Base-by-base conservation (phyloP, 2,888 invertebrate genomes). In the Drosophila recens region DNA sequence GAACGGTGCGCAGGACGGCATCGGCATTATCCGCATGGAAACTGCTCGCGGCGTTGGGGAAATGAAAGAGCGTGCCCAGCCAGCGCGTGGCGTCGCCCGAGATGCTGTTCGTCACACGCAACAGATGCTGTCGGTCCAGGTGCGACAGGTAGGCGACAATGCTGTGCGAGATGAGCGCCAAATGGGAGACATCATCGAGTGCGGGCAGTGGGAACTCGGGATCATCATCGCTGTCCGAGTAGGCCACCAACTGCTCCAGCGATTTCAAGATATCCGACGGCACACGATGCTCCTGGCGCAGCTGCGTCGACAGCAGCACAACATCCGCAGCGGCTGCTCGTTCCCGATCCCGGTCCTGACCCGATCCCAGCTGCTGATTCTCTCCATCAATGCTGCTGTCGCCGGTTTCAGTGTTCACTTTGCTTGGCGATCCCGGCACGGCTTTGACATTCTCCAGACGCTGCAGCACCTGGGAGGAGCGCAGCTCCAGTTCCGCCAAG, bases 11-110 rank as follows among this genome's bases (percentile, higher is more conserved):
- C 13, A 98, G 95, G 30, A 98, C 93, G 3, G 98, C 98, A 88
- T 98, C 98, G 38, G 96, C 93, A 75, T 96, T 96, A 83, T 98
- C 98, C 75, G 97, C 96, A 90, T 98, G 97, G 91, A 97, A 98
- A 90, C 96, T 97, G 2, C 97, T 96, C 38, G 96, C 95, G 69
- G 96, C 96, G 87, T 97, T 97, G 70, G 95, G 94, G 91, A 97
- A 95, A 85, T 97, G 96, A 93, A 97, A 97, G 90, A 98, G 94
- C 89, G 97, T 96, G 58, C 97, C 95, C 87, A 98, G 94, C 98
- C 98, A 98, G 79, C 97, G 90, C 4, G 97, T 96, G 0, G 97
- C 97, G 90, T 98, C 98, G 34, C 96, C 95, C 0, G 96, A 96
- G 79, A 98, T 95, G 85, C 96, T 95, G 43, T 96, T 95, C 45